Percentiles rank a stretch among this genome's conserved stretches.
phyloP scores from a whole-genome alignment of 2,797 vertebrate species.

The Enteromius trimaculatus region DNA sequence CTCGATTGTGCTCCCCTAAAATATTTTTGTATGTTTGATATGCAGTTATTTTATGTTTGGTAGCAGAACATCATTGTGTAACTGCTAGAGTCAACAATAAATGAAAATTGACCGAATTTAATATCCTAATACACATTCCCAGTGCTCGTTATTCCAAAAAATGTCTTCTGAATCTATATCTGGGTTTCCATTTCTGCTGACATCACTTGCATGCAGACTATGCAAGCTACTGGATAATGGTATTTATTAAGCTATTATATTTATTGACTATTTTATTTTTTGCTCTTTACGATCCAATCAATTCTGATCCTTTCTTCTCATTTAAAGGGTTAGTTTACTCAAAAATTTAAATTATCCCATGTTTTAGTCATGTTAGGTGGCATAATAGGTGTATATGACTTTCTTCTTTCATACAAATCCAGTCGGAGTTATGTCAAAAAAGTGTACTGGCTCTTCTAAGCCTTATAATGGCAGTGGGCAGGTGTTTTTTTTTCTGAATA shows the following conservation, averaged over 20 bases:
- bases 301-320: neutral
- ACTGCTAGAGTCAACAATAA: slow-evolving; percentile 5
- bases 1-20: neutral
- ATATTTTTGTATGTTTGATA: slow-evolving; percentile 7
- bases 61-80: neutral
- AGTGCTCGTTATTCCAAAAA: neutral
- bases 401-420: neutral
- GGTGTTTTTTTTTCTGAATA: neutral
- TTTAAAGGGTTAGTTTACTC: neutral
- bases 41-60: neutral
- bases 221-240: neutral
- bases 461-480: neutral
- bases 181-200: neutral
- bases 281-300: neutral
- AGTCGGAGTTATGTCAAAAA: neutral
- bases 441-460: neutral
- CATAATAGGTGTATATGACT: neutral
- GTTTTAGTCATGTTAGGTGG: neutral
- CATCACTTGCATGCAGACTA: neutral
- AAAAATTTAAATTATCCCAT: neutral
- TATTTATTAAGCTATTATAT: neutral
- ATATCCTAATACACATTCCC: neutral
- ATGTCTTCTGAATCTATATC: neutral
- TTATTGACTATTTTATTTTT: neutral
- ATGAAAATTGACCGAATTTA: neutral